phyloP scores from a whole-genome alignment of 1,140 invertebrate species.

The Arctopsyche grandis region DNA sequence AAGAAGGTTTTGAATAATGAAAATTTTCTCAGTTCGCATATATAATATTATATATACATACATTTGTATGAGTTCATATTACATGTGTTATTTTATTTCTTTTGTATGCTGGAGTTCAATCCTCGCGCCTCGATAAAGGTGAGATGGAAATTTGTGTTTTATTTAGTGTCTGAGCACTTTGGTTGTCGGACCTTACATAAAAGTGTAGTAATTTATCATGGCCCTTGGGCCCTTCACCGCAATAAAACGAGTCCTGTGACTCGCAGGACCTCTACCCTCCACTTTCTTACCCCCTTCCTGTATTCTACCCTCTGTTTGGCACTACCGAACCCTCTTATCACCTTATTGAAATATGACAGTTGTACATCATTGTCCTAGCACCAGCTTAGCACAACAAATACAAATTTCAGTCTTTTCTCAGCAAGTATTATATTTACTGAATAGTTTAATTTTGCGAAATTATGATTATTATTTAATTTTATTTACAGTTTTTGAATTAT shows the following conservation, averaged over 20 bases:
- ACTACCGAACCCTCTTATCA: neutral
- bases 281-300: too few species aligned
- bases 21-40: neutral
- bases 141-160: slow-evolving; percentile 25
- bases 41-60: too few species aligned
- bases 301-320: too few species aligned
- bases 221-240: slow-evolving; percentile 9
- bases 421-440: too few species aligned
- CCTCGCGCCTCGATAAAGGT: neutral
- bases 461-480: too few species aligned
- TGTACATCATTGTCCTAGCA: too few species aligned
- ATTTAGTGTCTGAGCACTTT: neutral
- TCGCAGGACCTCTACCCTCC: neutral
- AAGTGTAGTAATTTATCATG: slow-evolving; percentile 36
- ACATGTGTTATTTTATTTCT: neutral
- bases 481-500: too few species aligned
- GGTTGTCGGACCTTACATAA: slow-evolving; percentile 24
- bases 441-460: too few species aligned
- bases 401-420: too few species aligned
- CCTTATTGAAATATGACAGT: neutral
- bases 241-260: neutral
- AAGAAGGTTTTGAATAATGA: neutral
- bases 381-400: too few species aligned
- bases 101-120: neutral
- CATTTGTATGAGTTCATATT: too few species aligned